A percentile compares a stretch with the other conserved stretches of the same genome.
phyloP scores from a whole-genome alignment of 1,140 invertebrate genomes.

The Apis cerana region DNA sequence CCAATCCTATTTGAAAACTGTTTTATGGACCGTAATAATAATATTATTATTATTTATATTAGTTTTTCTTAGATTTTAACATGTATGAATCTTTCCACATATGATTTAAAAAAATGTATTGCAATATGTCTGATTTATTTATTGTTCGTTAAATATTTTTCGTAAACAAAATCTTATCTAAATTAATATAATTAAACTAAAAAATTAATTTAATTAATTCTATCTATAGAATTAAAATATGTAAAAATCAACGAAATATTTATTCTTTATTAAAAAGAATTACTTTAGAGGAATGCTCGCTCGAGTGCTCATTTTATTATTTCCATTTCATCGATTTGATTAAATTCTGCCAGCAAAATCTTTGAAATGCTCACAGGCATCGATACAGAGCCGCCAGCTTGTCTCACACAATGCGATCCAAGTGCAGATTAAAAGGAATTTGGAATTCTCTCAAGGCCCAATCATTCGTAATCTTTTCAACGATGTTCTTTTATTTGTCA shows the following conservation, averaged over 20 bases:
- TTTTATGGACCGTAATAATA: not conserved
- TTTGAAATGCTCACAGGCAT: not conserved
- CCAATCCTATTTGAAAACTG: not conserved
- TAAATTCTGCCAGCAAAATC: not conserved
- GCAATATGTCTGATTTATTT: not conserved
- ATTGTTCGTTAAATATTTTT: too few relatives aligned
- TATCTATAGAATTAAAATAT: too few relatives aligned
- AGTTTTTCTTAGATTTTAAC: not conserved
- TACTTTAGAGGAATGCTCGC: not conserved
- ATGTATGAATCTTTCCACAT: too few relatives aligned
- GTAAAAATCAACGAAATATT: too few relatives aligned
- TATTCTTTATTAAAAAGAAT: too few relatives aligned
- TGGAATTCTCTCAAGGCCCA: constrained; percentile 27
- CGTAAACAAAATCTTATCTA: too few relatives aligned
- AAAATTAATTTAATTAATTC: too few relatives aligned
- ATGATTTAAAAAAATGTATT: too few relatives aligned
- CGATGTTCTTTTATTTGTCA: constrained; percentile 27
- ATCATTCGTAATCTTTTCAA: not conserved
- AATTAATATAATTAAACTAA: too few relatives aligned
- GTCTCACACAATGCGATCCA: not conserved
- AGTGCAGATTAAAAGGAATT: constrained; percentile 15
- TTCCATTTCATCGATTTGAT: not conserved
- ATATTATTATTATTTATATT: too few relatives aligned
- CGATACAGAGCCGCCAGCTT: constrained; percentile 4
- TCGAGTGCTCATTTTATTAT: not conserved